Percentiles rank a stretch among this genome's conserved stretches.
Conservation (phyloP, 2,113 vertebrate genomes). For the Poecilia latipinna region DNA sequence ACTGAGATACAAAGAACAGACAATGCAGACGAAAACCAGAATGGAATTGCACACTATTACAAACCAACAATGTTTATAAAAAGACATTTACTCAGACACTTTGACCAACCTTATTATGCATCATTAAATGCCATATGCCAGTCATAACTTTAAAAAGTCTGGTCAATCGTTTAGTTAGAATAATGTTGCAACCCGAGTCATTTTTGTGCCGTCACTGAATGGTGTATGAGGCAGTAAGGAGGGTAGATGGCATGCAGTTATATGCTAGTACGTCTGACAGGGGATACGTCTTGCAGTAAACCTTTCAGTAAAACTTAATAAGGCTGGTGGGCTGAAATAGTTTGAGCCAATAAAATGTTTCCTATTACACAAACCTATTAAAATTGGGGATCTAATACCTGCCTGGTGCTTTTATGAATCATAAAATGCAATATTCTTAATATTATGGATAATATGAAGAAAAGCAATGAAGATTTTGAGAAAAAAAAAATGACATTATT, state of each 20-base stretch:
- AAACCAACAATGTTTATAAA: not conserved
- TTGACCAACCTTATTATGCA: not conserved
- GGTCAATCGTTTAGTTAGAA: not conserved
- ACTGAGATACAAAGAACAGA: too few relatives aligned
- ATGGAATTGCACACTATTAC: not conserved
- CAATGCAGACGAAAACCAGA: too few relatives aligned
- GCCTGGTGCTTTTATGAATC: not conserved
- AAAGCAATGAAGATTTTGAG: not conserved
- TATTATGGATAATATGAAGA: constrained; percentile 7
- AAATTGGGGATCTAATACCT: not conserved
- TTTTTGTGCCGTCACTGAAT: not conserved
- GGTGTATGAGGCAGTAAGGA: not conserved
- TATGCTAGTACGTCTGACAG: too few relatives aligned
- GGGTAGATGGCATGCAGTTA: not conserved
- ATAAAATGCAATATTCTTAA: constrained; percentile 3
- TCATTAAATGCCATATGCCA: not conserved
- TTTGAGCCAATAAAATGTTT: not conserved
- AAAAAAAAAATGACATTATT: constrained; percentile 1
- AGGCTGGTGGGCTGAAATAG: too few relatives aligned
- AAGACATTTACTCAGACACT: not conserved
- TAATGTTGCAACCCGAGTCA: not conserved
- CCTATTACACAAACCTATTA: not conserved
- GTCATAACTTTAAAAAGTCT: not conserved
- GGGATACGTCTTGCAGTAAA: not conserved
- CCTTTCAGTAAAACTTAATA: not conserved